phyloP scores from a whole-genome alignment of 2,113 vertebrate genomes.

The Chaenogobius annularis region DNA sequence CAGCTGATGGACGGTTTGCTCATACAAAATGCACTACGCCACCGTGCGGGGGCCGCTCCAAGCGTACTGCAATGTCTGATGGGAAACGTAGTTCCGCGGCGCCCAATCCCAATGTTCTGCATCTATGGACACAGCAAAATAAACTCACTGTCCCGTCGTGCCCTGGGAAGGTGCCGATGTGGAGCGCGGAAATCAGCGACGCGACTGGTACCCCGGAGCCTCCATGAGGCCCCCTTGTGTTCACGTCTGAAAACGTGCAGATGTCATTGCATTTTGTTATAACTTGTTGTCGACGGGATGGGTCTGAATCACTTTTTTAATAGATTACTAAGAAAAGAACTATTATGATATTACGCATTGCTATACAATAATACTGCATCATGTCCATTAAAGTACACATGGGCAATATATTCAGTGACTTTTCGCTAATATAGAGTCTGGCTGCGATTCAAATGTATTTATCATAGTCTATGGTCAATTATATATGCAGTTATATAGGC shows the following conservation, averaged over 20 bases:
- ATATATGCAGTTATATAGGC: neutral
- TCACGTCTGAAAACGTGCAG: neutral
- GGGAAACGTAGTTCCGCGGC: slow-evolving; percentile 50
- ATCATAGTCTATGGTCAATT: neutral
- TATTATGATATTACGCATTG: neutral
- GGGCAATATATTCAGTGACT: too few relatives aligned
- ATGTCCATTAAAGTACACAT: too few relatives aligned
- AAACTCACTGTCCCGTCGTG: slow-evolving; percentile 55
- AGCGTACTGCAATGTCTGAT: neutral
- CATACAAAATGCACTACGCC: slow-evolving; percentile 14
- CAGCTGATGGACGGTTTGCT: slow-evolving; percentile 38
- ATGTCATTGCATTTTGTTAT: neutral
- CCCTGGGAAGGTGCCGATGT: slow-evolving; percentile 61
- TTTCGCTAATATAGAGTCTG: too few relatives aligned
- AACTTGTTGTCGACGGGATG: neutral
- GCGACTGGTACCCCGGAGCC: neutral
- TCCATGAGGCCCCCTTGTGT: neutral
- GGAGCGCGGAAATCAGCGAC: slow-evolving; percentile 65
- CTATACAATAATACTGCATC: too few relatives aligned
- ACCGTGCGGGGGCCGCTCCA: slow-evolving; percentile 26
- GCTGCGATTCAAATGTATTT: too few relatives aligned
- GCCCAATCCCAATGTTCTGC: accelerated
- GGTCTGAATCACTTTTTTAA: neutral
- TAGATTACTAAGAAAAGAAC: neutral
- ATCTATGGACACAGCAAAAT: accelerated